These are phyloP conservation scores for Halictus ligatus DNA, from an alignment of 2,888 invertebrate species.

Conservation along the genomic window DNA sequence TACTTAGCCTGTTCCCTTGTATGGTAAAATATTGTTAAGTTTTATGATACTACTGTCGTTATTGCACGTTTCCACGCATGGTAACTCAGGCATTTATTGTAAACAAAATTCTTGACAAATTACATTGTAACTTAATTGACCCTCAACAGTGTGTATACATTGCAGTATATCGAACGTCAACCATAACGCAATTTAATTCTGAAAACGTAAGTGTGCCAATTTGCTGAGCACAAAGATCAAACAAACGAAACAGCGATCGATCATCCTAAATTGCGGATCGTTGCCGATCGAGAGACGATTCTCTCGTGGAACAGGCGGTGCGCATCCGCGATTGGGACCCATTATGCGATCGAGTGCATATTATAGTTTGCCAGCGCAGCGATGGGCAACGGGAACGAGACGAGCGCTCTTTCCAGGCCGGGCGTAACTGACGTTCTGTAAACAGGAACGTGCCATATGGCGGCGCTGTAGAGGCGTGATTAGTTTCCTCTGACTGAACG, in stretches of 20 bases:
- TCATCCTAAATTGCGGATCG: not conserved
- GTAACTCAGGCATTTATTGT: too few relatives aligned
- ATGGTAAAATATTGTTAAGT: too few relatives aligned
- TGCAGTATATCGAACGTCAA: not conserved
- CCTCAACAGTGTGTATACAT: not conserved
- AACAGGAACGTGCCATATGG: constrained; percentile 16
- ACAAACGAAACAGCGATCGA: not conserved
- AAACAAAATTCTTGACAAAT: too few relatives aligned
- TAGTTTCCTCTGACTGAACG: constrained; percentile 37
- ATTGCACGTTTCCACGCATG: too few relatives aligned
- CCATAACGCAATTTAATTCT: not conserved
- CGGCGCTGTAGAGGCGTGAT: constrained; percentile 28
- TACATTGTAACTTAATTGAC: not conserved
- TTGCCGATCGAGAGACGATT: not conserved
- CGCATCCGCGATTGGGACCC: not conserved
- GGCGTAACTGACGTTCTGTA: constrained; percentile 3
- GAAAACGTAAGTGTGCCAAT: not conserved
- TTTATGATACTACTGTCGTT: too few relatives aligned
- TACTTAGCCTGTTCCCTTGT: too few relatives aligned
- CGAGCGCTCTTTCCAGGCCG: constrained; percentile 23
- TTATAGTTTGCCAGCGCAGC: not conserved
- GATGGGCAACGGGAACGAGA: not conserved
- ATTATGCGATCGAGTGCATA: constrained; percentile 21
- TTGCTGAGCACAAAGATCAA: not conserved
- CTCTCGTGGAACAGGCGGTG: not conserved